A percentile compares a stretch with the other conserved stretches of the same genome.
These are phyloP conservation scores for Cirrhinus mrigala DNA, from an alignment of 2,797 vertebrate species.

Conservation along the genomic window DNA sequence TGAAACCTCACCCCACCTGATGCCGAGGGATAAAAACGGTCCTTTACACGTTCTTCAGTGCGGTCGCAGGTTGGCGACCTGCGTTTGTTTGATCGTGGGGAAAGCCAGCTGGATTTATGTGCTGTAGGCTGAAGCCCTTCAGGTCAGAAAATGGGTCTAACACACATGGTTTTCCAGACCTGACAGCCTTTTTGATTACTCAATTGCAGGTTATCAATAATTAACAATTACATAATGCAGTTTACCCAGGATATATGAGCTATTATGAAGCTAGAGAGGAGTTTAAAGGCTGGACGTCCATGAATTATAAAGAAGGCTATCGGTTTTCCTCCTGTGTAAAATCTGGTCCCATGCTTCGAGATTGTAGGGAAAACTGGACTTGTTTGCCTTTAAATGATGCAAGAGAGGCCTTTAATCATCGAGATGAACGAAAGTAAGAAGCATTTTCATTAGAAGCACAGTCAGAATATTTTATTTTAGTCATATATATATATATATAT, in stretches of 20 bases:
- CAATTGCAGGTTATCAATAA: conserved; percentile 3
- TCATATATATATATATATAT: too few species aligned
- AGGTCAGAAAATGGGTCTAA: background rate
- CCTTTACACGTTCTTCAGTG: background rate
- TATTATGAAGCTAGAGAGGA: conserved; percentile 1
- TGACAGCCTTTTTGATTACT: background rate
- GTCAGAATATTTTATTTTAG: too few species aligned
- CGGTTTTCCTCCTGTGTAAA: conserved; percentile 34
- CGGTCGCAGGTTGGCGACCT: background rate
- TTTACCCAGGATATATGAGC: background rate
- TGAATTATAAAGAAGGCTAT: conserved; percentile 29
- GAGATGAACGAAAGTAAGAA: background rate
- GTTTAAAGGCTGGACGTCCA: conserved; percentile 9
- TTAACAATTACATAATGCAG: conserved; percentile 28
- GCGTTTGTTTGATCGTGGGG: background rate
- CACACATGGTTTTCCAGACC: background rate
- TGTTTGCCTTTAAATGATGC: background rate
- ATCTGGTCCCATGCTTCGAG: background rate
- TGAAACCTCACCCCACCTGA: conserved; percentile 12
- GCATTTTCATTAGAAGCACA: background rate
- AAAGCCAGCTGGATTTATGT: conserved; percentile 15
- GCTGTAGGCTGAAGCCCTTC: background rate
- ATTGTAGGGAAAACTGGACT: background rate
- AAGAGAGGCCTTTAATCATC: background rate
- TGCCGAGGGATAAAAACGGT: conserved; percentile 3